Conservation (phyloP, 1,140 invertebrate genomes). For the Drosophila sechellia region DNA sequence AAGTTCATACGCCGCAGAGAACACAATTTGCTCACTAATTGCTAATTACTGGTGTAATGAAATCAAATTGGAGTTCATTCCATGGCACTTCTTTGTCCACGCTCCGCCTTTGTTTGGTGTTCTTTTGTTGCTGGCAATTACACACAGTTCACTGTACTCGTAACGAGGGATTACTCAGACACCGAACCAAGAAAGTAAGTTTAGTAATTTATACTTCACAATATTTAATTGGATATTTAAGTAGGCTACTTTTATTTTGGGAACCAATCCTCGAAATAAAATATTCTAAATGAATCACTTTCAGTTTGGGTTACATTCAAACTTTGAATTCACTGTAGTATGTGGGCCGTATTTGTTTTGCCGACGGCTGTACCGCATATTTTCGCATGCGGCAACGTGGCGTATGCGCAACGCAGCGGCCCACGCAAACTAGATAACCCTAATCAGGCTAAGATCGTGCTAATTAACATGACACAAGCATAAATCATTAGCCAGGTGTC, state of each 20-base stretch:
- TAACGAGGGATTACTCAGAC: not conserved
- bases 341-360: conserved; percentile 15
- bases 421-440: conserved; percentile 1
- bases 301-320: not conserved
- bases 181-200: conserved; percentile 1
- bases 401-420: conserved; percentile 51
- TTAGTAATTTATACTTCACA: conserved; percentile 6
- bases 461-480: conserved; percentile 71
- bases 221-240: not conserved
- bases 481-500: conserved; percentile 53
- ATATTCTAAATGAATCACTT: not conserved
- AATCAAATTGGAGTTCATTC: conserved; percentile 35
- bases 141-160: conserved; percentile 3
- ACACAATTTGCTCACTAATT: conserved; percentile 35
- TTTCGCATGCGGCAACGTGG: conserved; percentile 20
- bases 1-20: not conserved
- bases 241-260: too few relatives aligned
- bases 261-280: not conserved
- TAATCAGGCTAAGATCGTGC: conserved; percentile 48
- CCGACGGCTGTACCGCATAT: conserved; percentile 19
- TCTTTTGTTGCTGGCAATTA: conserved; percentile 3
- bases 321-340: conserved; percentile 12
- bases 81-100: conserved; percentile 31
- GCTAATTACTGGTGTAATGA: conserved; percentile 43
- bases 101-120: conserved; percentile 9